A percentile compares a stretch with the other conserved stretches of the same genome.
Evolutionary conservation across 2,113 vertebrate species (phyloP).

Genomic region (Sebastes schlegelii): DNA sequence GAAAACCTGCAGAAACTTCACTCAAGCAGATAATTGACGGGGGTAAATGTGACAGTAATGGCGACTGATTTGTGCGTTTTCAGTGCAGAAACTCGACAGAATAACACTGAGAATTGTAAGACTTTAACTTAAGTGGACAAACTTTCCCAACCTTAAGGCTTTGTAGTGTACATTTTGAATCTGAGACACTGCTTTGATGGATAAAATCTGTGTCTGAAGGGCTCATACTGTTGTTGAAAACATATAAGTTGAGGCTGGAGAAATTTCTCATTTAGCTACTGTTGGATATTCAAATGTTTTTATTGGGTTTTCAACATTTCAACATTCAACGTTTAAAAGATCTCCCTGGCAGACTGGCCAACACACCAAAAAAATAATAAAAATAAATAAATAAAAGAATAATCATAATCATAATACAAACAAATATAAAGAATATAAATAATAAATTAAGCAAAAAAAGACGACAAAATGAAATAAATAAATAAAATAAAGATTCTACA

Average conservation of each 20-base stretch:
- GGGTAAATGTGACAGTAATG: conserved; percentile 3
- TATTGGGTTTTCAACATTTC: no score
- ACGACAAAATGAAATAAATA: neutral
- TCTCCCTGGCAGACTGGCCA: neutral
- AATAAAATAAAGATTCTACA: neutral
- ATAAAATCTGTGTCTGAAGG: conserved; percentile 15
- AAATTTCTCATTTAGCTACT: conserved; percentile 39
- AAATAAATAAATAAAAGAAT: neutral
- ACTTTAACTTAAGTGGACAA: neutral
- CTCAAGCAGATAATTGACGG: neutral
- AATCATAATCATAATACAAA: neutral
- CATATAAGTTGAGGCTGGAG: neutral
- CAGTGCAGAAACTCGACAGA: neutral
- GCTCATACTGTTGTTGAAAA: conserved; percentile 34
- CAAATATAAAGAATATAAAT: neutral
- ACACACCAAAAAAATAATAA: neutral
- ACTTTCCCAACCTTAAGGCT: neutral
- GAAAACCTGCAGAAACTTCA: neutral
- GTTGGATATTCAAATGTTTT: no score
- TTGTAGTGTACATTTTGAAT: neutral
- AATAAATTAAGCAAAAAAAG: neutral
- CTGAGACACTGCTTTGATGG: neutral
- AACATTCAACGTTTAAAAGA: neutral
- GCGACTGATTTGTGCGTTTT: neutral
- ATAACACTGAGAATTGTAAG: neutral